Percentiles rank a stretch among this genome's conserved stretches.
phyloP scores from a whole-genome alignment of 2,888 invertebrate genomes.

The Molorchus minor region DNA sequence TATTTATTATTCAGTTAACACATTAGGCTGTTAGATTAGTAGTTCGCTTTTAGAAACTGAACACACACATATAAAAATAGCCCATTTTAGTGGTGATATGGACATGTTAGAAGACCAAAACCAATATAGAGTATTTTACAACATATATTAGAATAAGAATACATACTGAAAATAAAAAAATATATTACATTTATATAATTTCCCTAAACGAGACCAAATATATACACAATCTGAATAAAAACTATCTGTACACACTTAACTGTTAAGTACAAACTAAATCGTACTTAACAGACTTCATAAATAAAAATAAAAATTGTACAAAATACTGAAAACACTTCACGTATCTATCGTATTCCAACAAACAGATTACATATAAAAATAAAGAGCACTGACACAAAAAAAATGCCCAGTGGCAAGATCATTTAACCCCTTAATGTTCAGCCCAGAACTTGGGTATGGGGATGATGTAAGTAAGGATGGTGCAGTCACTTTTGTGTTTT shows the following conservation, averaged over 20 bases:
- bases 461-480: too few species aligned
- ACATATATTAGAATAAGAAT: constrained; percentile 37
- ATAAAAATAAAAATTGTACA: constrained; percentile 11
- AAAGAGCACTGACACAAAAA: too few species aligned
- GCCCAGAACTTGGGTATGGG: too few species aligned
- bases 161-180: constrained; percentile 44
- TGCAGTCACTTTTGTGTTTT: too few species aligned
- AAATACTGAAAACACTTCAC: constrained; percentile 16
- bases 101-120: constrained; percentile 40
- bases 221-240: constrained; percentile 27
- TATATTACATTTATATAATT: constrained; percentile 36
- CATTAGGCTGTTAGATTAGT: too few species aligned
- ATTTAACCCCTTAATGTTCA: too few species aligned
- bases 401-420: too few species aligned
- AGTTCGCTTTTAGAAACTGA: too few species aligned
- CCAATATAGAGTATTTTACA: constrained; percentile 28
- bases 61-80: too few species aligned
- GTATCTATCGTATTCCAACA: background rate
- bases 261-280: constrained; percentile 20
- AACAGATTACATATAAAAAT: background rate
- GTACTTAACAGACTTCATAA: constrained; percentile 9
- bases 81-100: constrained; percentile 11
- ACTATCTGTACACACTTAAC: constrained; percentile 17
- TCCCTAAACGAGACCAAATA: constrained; percentile 22
- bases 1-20: too few species aligned